phyloP scores from a whole-genome alignment of 2,113 vertebrate genomes.

The Aspidoscelis tigris region DNA sequence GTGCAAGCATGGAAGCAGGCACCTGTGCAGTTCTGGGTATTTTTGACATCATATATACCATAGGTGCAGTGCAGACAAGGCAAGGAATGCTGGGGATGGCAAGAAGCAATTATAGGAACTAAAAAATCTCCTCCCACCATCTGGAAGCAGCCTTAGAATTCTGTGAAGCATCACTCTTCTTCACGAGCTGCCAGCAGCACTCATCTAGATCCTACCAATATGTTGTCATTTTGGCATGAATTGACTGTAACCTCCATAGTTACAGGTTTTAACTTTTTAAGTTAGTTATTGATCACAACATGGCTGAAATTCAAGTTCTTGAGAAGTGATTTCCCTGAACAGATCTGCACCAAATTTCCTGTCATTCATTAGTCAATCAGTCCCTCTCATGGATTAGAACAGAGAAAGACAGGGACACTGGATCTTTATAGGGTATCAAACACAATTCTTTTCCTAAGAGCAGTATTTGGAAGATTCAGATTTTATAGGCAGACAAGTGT shows the following conservation, averaged over 20 bases:
- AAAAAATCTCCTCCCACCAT: too few species aligned
- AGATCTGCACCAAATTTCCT: neutral
- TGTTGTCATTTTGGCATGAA: too few species aligned
- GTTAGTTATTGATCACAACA: constrained; percentile 24
- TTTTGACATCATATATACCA: too few species aligned
- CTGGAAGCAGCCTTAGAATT: too few species aligned
- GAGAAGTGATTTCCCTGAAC: neutral
- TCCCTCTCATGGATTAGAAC: neutral
- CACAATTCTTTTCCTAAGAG: constrained; percentile 1
- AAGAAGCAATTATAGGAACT: too few species aligned
- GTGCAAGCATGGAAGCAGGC: too few species aligned
- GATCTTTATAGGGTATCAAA: neutral
- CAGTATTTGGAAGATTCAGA: constrained; percentile 15
- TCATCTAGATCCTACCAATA: too few species aligned
- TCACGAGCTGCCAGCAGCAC: too few species aligned
- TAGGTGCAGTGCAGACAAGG: too few species aligned
- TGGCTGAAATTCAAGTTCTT: constrained; percentile 8
- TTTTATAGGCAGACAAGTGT: constrained; percentile 15
- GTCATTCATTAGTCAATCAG: neutral
- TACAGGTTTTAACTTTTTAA: constrained; percentile 24
- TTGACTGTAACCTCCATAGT: neutral
- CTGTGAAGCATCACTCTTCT: too few species aligned
- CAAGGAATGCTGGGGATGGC: too few species aligned
- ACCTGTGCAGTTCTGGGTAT: too few species aligned
- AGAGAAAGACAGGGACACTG: neutral